Conservation (phyloP, 2,888 invertebrate species). For the Erebia aethiops region DNA sequence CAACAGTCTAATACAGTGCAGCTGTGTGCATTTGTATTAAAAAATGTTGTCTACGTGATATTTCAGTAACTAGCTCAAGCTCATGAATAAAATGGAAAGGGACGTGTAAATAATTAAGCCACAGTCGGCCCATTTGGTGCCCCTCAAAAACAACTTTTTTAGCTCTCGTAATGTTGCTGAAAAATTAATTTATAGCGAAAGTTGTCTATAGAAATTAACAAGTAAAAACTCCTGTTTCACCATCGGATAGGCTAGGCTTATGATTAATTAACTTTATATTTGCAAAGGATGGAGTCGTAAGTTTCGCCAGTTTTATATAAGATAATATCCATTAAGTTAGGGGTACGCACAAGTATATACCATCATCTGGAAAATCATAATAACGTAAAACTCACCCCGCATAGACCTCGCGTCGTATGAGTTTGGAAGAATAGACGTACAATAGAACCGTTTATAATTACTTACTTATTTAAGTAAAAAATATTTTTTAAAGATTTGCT, state of each 20-base stretch:
- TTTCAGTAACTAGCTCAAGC: constrained; percentile 6
- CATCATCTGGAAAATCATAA: no score
- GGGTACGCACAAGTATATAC: no score
- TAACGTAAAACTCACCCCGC: no score
- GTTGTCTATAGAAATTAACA: constrained; percentile 62
- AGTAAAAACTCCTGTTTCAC: constrained; percentile 12
- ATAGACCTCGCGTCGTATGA: no score
- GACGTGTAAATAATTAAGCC: constrained; percentile 41
- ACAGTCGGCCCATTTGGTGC: constrained; percentile 43
- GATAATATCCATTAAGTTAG: no score
- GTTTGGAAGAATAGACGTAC: no score
- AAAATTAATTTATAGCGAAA: constrained; percentile 65
- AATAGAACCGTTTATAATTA: no score
- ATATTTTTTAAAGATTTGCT: no score
- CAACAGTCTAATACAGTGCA: no score
- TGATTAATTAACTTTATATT: constrained; percentile 1
- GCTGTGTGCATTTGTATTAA: not conserved
- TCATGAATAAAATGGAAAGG: constrained; percentile 33
- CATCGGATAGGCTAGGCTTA: not conserved
- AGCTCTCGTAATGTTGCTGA: constrained; percentile 57
- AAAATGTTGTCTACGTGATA: not conserved
- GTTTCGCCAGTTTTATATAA: no score
- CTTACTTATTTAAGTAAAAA: no score
- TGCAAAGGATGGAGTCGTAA: not conserved
- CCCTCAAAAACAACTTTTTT: constrained; percentile 48